Evolutionary conservation across 2,113 vertebrate species (phyloP).

Genomic region (Benitochromis conjunctus): DNA sequence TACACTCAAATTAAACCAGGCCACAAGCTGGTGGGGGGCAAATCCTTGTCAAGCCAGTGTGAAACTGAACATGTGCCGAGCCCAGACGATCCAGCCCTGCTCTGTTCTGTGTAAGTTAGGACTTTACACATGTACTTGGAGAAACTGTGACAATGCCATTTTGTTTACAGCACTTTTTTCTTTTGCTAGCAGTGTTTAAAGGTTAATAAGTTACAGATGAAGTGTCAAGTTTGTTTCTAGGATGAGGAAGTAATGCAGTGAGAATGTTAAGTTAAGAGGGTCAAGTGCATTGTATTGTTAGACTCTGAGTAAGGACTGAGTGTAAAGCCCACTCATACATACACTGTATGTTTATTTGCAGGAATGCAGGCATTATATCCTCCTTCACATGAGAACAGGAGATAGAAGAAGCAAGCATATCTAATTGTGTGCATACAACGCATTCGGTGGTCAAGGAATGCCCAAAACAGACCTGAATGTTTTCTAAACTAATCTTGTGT

Average conservation of each 20-base stretch:
- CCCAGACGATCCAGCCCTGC: constrained; percentile 9
- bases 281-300: constrained; percentile 9
- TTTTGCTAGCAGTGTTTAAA: constrained; percentile 50
- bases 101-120: constrained; percentile 64
- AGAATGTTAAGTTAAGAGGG: constrained; percentile 25
- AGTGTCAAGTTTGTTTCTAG: constrained; percentile 27
- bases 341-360: constrained; percentile 3
- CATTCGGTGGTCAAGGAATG: background rate
- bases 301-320: constrained; percentile 2
- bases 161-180: constrained; percentile 60
- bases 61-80: constrained; percentile 53
- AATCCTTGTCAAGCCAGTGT: constrained; percentile 42
- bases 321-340: background rate
- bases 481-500: constrained; percentile 58
- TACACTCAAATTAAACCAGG: constrained; percentile 43
- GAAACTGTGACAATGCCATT: constrained; percentile 40
- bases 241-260: constrained; percentile 7
- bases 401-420: background rate
- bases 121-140: constrained; percentile 41
- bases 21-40: background rate
- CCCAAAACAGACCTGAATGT: constrained; percentile 10
- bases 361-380: background rate
- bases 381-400: background rate
- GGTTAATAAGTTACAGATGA: constrained; percentile 71
- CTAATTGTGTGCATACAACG: background rate